Evolutionary conservation across 2,113 vertebrate genomes (phyloP), one percentile per base, ranked within the genome.

Genomic region (Lutjanus erythropterus): DNA sequence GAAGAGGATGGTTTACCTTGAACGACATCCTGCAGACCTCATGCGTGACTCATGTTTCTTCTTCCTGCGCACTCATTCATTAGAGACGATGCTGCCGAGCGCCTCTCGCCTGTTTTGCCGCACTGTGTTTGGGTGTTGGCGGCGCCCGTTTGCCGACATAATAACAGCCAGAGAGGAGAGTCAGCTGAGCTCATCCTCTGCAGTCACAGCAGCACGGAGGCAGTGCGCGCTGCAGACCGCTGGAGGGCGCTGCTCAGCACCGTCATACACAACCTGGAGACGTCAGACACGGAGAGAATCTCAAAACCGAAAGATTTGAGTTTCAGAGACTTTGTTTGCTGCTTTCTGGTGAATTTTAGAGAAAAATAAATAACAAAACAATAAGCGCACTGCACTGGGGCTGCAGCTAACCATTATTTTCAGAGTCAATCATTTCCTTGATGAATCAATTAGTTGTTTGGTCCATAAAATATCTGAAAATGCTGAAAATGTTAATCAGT

Each of bases 11-110:
- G 16, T 77, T 95, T 94, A 95, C 95, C 95, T 95, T 95, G 69
- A 95, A 94, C 85, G 94, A 95, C 95, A 95, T 95, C 67, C 74
- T 84, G 90, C 80, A 81, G 83, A 80, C 80, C 65, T 94, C 89
- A 95, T 15, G 65, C 77, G 88, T 89, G 91, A 93, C 84, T 94
- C 93, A 95, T 93, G 71, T 35, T 76, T 75, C 46, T 76, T 75
- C 46, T 77, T 58, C 60, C 76, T 16, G 68, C 58, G 76, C 75
- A 79, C 67, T 82, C 77, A 19, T n/a, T 88, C 83, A 90, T 91
- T 87, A 89, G 75, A 66, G 19, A 35, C 70, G 71, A 44, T 23
- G 80, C 44, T 39, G 80, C 44, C 29, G 75, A 79, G 69, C 68
- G 33, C 70, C 71, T n/a, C 67, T 71, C 33, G 76, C 33, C 66